Evolutionary conservation across 2,113 vertebrate species (phyloP).

Genomic region (Hemiprocne comata): DNA sequence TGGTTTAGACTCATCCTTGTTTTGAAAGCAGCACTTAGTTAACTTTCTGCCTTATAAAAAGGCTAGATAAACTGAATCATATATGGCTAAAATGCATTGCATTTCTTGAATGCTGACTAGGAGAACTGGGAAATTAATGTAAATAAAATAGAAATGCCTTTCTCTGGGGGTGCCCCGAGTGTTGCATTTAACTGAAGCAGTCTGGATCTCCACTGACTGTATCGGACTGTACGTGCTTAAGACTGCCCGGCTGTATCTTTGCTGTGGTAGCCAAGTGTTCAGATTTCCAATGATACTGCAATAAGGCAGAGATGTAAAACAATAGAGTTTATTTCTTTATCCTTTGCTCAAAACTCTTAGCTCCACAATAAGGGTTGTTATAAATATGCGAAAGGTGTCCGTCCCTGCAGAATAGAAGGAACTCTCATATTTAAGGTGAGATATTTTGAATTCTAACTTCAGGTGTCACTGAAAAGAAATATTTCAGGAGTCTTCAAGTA

Average conservation of each 20-base stretch:
- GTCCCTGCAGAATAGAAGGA: background rate
- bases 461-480: background rate
- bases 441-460: background rate
- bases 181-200: background rate
- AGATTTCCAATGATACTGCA: background rate
- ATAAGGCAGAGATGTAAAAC: background rate
- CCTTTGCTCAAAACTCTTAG: background rate
- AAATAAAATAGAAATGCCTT: background rate
- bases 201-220: background rate
- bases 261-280: background rate
- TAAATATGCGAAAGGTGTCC: background rate
- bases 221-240: background rate
- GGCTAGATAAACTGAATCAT: background rate
- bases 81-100: background rate
- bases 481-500: background rate
- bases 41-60: background rate
- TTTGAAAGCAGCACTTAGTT: background rate
- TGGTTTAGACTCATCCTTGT: background rate
- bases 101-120: background rate
- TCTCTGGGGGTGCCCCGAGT: background rate
- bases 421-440: background rate
- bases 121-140: background rate
- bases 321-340: background rate
- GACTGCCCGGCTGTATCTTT: background rate
- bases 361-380: fast-evolving